Percentiles rank a stretch among this genome's conserved stretches.
Evolutionary conservation across 2,797 vertebrate genomes (phyloP).

Genomic region (Esox masquinongy): DNA sequence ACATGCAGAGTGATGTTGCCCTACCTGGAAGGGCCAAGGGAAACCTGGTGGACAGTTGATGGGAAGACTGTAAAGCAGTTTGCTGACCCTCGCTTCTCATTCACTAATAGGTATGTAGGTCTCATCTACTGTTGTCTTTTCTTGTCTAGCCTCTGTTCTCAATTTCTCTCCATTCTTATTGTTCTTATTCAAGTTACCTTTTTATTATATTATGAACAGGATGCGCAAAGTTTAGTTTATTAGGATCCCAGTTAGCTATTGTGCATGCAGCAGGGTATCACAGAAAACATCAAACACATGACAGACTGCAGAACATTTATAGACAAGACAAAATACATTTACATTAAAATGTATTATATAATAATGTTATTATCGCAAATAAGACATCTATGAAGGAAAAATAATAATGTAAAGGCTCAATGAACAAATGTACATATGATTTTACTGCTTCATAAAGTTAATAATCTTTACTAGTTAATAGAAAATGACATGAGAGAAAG

Average conservation of each 20-base stretch:
- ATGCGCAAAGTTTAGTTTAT: not conserved
- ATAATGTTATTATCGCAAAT: too few species aligned
- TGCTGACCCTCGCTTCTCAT: conserved; percentile 47
- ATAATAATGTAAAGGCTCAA: too few species aligned
- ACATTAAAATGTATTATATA: too few species aligned
- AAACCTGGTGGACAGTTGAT: conserved; percentile 73
- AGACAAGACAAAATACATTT: too few species aligned
- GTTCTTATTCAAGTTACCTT: not conserved
- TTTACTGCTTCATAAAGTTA: too few species aligned
- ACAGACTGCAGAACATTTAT: too few species aligned
- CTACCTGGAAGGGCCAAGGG: conserved; percentile 26
- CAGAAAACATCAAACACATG: too few species aligned
- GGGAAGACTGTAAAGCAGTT: conserved; percentile 55
- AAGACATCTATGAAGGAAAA: too few species aligned
- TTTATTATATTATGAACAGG: not conserved
- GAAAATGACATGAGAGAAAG: too few species aligned
- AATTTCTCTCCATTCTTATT: not conserved
- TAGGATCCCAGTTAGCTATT: not conserved
- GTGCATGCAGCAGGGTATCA: too few species aligned
- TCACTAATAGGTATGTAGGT: conserved; percentile 27
- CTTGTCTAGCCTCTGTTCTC: not conserved
- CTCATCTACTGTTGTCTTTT: not conserved
- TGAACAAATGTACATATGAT: too few species aligned
- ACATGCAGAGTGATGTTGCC: conserved; percentile 59
- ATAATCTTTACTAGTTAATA: too few species aligned